These are phyloP conservation scores for Penaeus indicus DNA, from an alignment of 1,140 invertebrate species.

Conservation along the genomic window DNA sequence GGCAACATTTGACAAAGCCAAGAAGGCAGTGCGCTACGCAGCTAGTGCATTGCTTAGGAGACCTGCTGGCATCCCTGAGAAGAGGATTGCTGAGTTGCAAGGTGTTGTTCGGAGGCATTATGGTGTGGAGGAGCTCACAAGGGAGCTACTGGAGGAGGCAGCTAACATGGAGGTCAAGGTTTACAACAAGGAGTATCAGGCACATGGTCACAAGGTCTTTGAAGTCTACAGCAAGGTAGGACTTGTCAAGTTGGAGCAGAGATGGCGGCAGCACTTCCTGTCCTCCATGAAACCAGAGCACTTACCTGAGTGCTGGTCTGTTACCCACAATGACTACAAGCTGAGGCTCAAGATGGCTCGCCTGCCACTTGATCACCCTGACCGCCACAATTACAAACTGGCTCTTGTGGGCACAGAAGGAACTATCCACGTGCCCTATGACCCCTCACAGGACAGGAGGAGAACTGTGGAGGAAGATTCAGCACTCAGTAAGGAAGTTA, in stretches of 20 bases:
- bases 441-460: conserved; percentile 5
- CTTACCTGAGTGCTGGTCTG: conserved; percentile 83
- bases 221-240: conserved; percentile 75
- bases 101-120: conserved; percentile 69
- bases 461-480: too few relatives aligned
- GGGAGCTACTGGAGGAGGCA: conserved; percentile 69
- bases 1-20: conserved; percentile 68
- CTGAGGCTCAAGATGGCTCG: conserved; percentile 61
- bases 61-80: conserved; percentile 54
- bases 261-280: conserved; percentile 86
- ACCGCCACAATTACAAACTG: conserved; percentile 55
- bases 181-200: conserved; percentile 74
- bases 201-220: conserved; percentile 81
- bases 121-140: conserved; percentile 68
- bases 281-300: conserved; percentile 79
- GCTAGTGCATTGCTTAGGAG: conserved; percentile 76
- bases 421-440: conserved; percentile 51
- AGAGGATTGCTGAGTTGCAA: conserved; percentile 66
- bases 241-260: conserved; percentile 79
- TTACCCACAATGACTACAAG: conserved; percentile 75
- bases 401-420: conserved; percentile 62
- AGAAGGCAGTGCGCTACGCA: conserved; percentile 77
- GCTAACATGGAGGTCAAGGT: conserved; percentile 69
- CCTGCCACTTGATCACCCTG: conserved; percentile 47
- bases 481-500: too few relatives aligned